Conservation (phyloP, 2,797 vertebrate species). For the Chrysocyon brachyurus region DNA sequence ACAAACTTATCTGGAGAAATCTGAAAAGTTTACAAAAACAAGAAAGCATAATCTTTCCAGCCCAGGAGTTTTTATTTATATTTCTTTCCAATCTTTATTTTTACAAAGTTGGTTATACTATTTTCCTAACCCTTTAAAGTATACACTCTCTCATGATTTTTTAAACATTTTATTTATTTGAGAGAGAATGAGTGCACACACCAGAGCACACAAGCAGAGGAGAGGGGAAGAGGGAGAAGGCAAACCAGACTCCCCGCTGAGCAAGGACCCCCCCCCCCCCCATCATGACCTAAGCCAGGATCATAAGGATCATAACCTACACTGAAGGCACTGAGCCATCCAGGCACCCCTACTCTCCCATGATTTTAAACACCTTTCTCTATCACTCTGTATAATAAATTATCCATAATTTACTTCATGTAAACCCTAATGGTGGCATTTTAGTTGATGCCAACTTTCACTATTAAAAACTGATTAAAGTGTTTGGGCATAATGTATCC, state of each 20-base stretch:
- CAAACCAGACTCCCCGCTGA: neutral
- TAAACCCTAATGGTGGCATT: neutral
- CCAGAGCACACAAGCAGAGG: neutral
- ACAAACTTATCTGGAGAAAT: conserved; percentile 5
- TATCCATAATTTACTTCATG: neutral
- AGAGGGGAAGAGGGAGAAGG: neutral
- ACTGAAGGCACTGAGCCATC: neutral
- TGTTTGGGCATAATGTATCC: neutral
- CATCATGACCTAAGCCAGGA: neutral
- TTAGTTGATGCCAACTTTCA: neutral
- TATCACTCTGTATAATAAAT: neutral
- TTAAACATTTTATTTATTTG: neutral
- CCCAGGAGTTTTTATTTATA: neutral
- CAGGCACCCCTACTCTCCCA: neutral
- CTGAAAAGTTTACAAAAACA: neutral
- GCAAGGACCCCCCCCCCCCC: neutral
- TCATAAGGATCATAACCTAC: neutral
- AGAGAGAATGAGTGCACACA: neutral
- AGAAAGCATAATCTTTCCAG: neutral
- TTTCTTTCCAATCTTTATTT: neutral
- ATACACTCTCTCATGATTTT: neutral
- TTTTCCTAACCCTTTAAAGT: neutral
- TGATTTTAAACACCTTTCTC: neutral
- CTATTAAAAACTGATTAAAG: conserved; percentile 14
- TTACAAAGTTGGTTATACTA: neutral